These are phyloP conservation scores for Atherinosoma microstoma DNA, from an alignment of 2,797 vertebrate genomes.

Conservation along the genomic window DNA sequence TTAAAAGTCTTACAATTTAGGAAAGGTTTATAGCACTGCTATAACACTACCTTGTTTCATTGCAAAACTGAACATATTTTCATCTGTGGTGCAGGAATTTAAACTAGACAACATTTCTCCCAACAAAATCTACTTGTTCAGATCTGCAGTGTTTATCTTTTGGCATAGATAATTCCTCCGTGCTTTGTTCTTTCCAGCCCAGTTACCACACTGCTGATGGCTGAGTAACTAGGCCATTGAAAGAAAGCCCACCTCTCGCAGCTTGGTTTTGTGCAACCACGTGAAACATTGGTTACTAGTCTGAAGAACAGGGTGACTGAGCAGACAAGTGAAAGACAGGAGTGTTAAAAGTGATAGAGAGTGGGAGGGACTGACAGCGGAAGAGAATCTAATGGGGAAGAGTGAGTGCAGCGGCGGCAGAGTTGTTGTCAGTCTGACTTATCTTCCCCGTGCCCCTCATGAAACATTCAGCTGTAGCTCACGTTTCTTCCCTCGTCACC, in stretches of 20 bases:
- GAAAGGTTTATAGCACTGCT: background rate
- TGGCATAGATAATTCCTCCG: slow-evolving; percentile 60
- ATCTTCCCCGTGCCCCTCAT: slow-evolving; percentile 78
- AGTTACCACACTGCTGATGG: slow-evolving; percentile 55
- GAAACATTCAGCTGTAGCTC: slow-evolving; percentile 79
- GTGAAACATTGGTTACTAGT: slow-evolving; percentile 62
- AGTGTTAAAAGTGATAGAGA: slow-evolving; percentile 66
- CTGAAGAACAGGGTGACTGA: slow-evolving; percentile 50
- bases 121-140: slow-evolving; percentile 32
- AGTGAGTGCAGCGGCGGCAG: slow-evolving; percentile 61
- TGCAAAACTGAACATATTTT: background rate
- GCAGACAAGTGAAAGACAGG: slow-evolving; percentile 74
- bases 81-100: background rate
- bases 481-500: slow-evolving; percentile 61
- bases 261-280: slow-evolving; percentile 66
- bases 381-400: slow-evolving; percentile 71
- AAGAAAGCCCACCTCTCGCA: slow-evolving; percentile 52
- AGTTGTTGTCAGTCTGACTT: slow-evolving; percentile 78
- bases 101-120: slow-evolving; percentile 10
- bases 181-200: slow-evolving; percentile 68
- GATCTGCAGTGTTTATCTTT: slow-evolving; percentile 54
- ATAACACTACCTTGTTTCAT: background rate
- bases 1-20: background rate
- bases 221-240: slow-evolving; percentile 67
- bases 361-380: slow-evolving; percentile 59